phyloP scores from a whole-genome alignment of 2,113 vertebrate genomes.

The Aplodontia rufa region DNA sequence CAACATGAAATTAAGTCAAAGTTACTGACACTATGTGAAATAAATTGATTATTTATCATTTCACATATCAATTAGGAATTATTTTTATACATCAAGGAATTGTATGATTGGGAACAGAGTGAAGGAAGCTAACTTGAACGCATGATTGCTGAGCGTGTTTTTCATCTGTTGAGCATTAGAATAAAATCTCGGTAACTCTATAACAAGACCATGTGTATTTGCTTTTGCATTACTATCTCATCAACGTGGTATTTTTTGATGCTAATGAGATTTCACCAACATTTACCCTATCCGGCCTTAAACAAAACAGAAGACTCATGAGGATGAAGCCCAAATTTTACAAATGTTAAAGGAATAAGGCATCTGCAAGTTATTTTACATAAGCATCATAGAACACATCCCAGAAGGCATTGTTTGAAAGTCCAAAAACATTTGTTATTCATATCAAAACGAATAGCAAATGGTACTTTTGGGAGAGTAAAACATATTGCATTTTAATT shows the following conservation, averaged over 20 bases:
- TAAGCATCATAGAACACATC: conserved; percentile 64
- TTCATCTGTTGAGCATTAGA: conserved; percentile 52
- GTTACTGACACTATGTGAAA: background rate
- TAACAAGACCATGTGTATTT: conserved; percentile 77
- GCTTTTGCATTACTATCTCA: conserved; percentile 77
- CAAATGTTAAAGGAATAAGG: conserved; percentile 86
- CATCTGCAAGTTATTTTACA: conserved; percentile 80
- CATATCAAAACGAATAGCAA: conserved; percentile 54
- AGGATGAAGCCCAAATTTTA: conserved; percentile 81
- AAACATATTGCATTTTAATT: conserved; percentile 26
- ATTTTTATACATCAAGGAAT: background rate
- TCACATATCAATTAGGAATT: background rate
- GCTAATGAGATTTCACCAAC: conserved; percentile 84
- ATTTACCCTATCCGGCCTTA: conserved; percentile 82
- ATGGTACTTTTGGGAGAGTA: background rate
- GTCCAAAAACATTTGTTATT: conserved; percentile 59
- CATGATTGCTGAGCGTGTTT: conserved; percentile 9
- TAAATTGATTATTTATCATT: conserved; percentile 26
- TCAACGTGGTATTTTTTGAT: conserved; percentile 82
- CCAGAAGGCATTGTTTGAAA: conserved; percentile 68
- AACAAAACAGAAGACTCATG: conserved; percentile 80
- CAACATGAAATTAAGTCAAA: background rate
- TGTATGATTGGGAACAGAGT: background rate
- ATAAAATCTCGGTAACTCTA: conserved; percentile 69
- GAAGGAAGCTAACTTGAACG: background rate